Evolutionary conservation across 2,888 invertebrate genomes (phyloP), one percentile per base, ranked within the genome.

Genomic region (Coecobrya sp.): DNA sequence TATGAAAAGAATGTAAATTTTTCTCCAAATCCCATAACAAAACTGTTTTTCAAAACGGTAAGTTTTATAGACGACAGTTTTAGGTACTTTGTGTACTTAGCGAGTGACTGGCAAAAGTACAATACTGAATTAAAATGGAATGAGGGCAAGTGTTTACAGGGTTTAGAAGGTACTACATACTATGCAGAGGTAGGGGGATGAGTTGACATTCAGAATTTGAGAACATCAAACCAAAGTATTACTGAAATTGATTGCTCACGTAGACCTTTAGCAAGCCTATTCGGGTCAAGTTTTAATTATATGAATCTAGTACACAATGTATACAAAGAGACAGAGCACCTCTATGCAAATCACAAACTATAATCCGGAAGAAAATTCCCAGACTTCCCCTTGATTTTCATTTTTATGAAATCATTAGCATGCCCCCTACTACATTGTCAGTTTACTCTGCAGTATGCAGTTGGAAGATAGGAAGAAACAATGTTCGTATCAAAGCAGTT

Each of bases 111-210:
- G 16, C 52, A 52, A 52, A 52, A 52, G 52, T 11, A 52, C 52
- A 52, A 52, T 52, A 65, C 16, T 55, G 68, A 30, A 30, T 68
- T 27, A 68, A 68, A 30, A 68, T 68, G 68, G 68, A 68, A 68
- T 68, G 68, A 68, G 68, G 36, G 13, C 68, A 36, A 30, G 11
- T 65, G 62, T 36, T 36, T 7, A 36, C 36, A 36, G 7, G 36
- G 3, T 36, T 4, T 7, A 36, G 7, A 4, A 36, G 36, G 36
- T n/a, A n/a, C 36, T 36, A 7, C 36, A 4, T 4, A 36, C 36
- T 36, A 36, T 36, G 36, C 36, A 36, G 36, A n/a, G n/a, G n/a
- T n/a, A n/a, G n/a, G n/a, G n/a, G n/a, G n/a, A n/a, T n/a, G n/a
- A n/a, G n/a, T n/a, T n/a, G n/a, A n/a, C n/a, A n/a, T n/a, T n/a